phyloP scores from a whole-genome alignment of 2,797 vertebrate genomes.

The Propithecus deckenii region DNA sequence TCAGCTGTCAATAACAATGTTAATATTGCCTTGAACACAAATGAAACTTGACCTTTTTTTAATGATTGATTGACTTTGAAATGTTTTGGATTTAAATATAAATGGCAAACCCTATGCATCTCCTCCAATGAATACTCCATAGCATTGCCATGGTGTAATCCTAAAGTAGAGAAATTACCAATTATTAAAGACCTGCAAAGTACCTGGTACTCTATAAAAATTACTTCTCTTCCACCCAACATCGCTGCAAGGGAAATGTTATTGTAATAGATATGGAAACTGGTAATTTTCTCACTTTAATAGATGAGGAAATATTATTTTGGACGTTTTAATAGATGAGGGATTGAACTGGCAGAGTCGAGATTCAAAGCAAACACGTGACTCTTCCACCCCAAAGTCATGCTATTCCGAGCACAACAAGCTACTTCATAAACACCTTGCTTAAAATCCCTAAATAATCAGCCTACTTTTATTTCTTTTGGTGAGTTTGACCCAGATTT shows the following conservation, averaged over 20 bases:
- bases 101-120: not conserved
- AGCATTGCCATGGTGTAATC: not conserved
- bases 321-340: constrained; percentile 49
- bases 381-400: not conserved
- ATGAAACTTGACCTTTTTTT: not conserved
- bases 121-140: not conserved
- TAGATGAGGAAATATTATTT: constrained; percentile 33
- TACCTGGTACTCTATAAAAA: not conserved
- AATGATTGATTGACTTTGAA: not conserved
- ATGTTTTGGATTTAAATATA: not conserved
- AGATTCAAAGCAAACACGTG: not conserved
- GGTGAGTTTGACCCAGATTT: not conserved
- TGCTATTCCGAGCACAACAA: not conserved
- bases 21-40: not conserved
- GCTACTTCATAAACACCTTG: not conserved
- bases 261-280: constrained; percentile 18
- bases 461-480: not conserved
- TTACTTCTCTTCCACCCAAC: not conserved
- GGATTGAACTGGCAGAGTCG: not conserved
- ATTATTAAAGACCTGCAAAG: not conserved
- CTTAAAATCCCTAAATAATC: not conserved
- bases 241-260: not conserved
- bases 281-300: constrained; percentile 45
- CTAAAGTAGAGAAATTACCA: not conserved
- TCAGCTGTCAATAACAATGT: not conserved